Evolutionary conservation across 92 coral and sea anemone genomes (phyloP).

Genomic region (Porites evermanni): DNA sequence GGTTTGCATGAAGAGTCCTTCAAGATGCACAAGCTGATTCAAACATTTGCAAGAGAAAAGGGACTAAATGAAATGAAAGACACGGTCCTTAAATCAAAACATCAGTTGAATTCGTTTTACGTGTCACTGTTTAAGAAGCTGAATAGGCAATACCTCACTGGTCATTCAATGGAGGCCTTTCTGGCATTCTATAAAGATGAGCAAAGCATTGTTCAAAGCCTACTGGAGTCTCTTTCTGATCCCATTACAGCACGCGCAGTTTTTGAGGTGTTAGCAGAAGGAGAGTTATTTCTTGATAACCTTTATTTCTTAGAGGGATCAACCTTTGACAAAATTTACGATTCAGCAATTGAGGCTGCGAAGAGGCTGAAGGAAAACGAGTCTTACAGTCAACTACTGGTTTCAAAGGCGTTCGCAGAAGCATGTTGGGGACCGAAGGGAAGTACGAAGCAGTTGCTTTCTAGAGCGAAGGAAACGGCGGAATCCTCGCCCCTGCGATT

Average conservation of each 20-base stretch:
- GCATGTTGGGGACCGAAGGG: not conserved
- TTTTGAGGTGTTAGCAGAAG: not conserved
- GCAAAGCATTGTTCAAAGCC: slow-evolving; percentile 23
- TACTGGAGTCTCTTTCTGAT: not conserved
- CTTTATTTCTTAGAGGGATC: not conserved
- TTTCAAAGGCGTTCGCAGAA: slow-evolving; percentile 1
- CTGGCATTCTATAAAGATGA: not conserved
- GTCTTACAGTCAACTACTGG: not conserved
- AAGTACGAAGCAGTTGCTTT: not conserved
- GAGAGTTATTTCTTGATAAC: slow-evolving; percentile 21
- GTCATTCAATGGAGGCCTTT: slow-evolving; percentile 4
- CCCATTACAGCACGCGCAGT: not conserved
- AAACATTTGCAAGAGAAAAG: slow-evolving; percentile 30
- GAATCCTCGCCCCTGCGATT: not conserved
- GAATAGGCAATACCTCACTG: slow-evolving; percentile 13
- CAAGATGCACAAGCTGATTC: slow-evolving; percentile 43
- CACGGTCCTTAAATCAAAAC: not conserved
- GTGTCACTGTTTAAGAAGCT: slow-evolving; percentile 4
- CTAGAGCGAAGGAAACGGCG: not conserved
- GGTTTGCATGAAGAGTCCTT: not conserved
- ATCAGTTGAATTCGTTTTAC: slow-evolving; percentile 21
- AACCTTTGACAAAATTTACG: slow-evolving; percentile 3
- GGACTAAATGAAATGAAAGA: slow-evolving; percentile 37
- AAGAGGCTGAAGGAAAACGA: not conserved
- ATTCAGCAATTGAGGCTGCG: slow-evolving; percentile 24